Base-by-base conservation (phyloP, 1,140 invertebrate species). In the Apocrypta bakeri region DNA sequence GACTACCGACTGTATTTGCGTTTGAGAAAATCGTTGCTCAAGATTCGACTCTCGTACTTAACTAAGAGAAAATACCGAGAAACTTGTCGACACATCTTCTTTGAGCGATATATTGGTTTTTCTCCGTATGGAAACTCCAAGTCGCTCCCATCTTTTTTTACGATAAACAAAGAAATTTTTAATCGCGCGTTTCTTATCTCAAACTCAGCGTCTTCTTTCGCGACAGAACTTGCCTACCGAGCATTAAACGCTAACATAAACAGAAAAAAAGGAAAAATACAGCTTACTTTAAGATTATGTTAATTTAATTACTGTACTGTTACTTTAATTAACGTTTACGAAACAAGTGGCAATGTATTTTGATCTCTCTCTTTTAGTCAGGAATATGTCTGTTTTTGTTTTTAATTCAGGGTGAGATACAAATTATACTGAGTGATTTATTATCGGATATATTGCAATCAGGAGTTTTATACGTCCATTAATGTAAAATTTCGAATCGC, bases 291-390 rank as follows among this genome's bases (percentile, higher is more conserved):
- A 90, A 84, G 86, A 86, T 87, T 88, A 90, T 86, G 87, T 89
- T 89, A 91, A 90, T 90, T 90, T 91, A 91, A 87, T 89, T 92
- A 92, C 84, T 86, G 88, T 92, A 92, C 90, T 91, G 87, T 91
- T 91, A 91, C 87, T 90, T 90, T 91, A 92, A 90, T 89, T 90
- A 92, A 89, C 86, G 89, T 87, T 93, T 92, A 93, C 75, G 90
- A 92, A 93, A 93, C 92, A 94, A 93, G 94, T 94, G 94, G 94
- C 94, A 95, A 95, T 95, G 94, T 94, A 94, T 94, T 95, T 94
- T 95, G 91, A 92, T 92, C 91, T 95, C 94, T 95, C 92, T 95
- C 92, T 94, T 94, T 94, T 95, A 94, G 94, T 94, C 94, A 94
- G 89, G 91, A 91, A 90, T 90, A 91, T 89, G 88, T 91, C 90